These are phyloP conservation scores for Pipra filicauda DNA, from an alignment of 2,113 vertebrate species.

Conservation along the genomic window DNA sequence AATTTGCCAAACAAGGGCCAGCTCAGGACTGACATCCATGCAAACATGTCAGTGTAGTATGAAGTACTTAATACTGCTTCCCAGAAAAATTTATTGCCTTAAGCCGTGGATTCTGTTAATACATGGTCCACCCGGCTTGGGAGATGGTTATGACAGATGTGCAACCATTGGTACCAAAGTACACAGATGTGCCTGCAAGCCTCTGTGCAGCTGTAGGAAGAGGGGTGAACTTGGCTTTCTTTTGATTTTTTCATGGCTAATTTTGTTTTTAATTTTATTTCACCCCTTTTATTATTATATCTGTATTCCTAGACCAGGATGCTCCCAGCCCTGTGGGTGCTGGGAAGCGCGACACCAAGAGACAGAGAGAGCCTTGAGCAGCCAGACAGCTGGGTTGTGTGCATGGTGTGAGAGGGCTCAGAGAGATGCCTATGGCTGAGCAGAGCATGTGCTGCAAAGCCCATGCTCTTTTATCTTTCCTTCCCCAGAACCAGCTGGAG, in stretches of 20 bases:
- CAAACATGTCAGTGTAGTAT: not conserved
- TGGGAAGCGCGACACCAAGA: accelerated
- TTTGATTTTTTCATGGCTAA: not conserved
- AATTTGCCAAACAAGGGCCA: not conserved
- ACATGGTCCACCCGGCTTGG: not conserved
- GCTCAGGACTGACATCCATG: not conserved
- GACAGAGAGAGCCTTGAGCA: not conserved
- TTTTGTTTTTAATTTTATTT: not conserved
- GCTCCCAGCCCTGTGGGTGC: not conserved
- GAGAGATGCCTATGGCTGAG: not conserved
- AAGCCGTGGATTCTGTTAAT: not conserved
- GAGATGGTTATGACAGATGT: not conserved
- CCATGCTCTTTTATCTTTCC: not conserved
- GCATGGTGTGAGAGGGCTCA: not conserved
- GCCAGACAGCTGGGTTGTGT: accelerated
- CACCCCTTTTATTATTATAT: not conserved
- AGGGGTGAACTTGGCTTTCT: not conserved
- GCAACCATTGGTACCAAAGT: not conserved
- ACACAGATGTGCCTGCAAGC: not conserved
- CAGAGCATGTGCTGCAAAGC: not conserved
- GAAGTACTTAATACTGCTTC: not conserved
- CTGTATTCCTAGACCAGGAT: not conserved
- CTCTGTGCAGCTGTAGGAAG: not conserved
- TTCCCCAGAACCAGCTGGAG: not conserved
- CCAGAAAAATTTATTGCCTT: not conserved